Conservation (phyloP, 2,888 invertebrate species). For the Punctoribates punctum region DNA sequence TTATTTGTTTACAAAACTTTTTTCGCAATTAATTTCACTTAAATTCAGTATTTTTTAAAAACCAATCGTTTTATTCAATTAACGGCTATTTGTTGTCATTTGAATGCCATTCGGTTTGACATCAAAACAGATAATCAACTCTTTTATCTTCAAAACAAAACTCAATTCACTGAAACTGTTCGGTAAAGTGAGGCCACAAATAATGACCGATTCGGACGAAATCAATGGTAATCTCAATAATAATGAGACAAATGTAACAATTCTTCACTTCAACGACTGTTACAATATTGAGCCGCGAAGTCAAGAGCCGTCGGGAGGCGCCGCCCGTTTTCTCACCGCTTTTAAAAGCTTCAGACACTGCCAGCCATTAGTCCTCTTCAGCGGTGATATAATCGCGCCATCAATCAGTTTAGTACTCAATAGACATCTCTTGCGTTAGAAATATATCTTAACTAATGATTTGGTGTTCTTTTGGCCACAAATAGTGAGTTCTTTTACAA, state of each 20-base stretch:
- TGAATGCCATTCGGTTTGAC: too few relatives aligned
- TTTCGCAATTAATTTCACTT: too few relatives aligned
- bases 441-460: neutral
- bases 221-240: neutral
- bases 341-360: slow-evolving; percentile 67
- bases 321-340: slow-evolving; percentile 76
- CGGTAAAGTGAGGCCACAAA: too few relatives aligned
- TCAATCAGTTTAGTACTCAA: slow-evolving; percentile 56
- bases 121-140: too few relatives aligned
- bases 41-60: too few relatives aligned
- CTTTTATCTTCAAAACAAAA: too few relatives aligned
- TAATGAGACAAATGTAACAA: slow-evolving; percentile 50
- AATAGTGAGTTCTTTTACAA: slow-evolving; percentile 80
- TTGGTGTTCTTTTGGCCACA: neutral
- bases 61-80: too few relatives aligned
- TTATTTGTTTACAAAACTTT: too few relatives aligned
- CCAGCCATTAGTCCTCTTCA: slow-evolving; percentile 78
- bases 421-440: too few relatives aligned
- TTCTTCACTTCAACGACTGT: slow-evolving; percentile 85
- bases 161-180: too few relatives aligned
- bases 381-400: slow-evolving; percentile 85
- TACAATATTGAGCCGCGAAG: slow-evolving; percentile 76
- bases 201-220: neutral
- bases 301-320: slow-evolving; percentile 71
- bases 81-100: too few relatives aligned